Evolutionary conservation across 2,888 invertebrate genomes (phyloP).

Genomic region (Oconnorella tubifera): DNA sequence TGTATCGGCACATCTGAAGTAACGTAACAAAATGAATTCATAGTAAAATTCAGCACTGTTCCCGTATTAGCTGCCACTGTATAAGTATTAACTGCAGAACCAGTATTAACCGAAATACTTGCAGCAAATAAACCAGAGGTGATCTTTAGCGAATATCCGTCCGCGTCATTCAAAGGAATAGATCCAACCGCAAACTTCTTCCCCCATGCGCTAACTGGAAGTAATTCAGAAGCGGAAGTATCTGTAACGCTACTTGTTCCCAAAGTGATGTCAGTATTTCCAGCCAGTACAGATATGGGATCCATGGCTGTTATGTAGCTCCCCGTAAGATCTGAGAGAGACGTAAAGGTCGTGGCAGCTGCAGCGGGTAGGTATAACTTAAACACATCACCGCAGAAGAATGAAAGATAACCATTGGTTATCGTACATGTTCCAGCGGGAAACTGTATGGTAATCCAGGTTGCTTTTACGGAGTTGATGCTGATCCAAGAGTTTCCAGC

Average conservation of each 20-base stretch:
- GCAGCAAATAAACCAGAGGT: background rate
- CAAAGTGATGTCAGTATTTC: slow-evolving; percentile 12
- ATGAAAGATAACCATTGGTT: background rate
- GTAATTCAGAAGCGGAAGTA: slow-evolving; percentile 4
- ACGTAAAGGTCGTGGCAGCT: slow-evolving; percentile 2
- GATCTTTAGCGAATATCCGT: slow-evolving; percentile 17
- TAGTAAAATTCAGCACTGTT: no score
- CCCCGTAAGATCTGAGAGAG: slow-evolving; percentile 11
- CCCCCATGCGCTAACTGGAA: slow-evolving; percentile 18
- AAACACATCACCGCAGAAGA: slow-evolving; percentile 14
- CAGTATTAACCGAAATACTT: no score
- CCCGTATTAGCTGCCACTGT: no score
- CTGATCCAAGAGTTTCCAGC: slow-evolving; percentile 1
- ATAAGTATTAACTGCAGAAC: no score
- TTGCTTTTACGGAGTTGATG: background rate
- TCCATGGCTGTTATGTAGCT: slow-evolving; percentile 5
- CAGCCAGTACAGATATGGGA: slow-evolving; percentile 14
- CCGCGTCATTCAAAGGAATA: slow-evolving; percentile 6
- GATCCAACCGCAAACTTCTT: slow-evolving; percentile 11
- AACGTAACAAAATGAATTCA: no score
- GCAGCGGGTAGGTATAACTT: background rate
- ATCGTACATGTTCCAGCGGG: background rate
- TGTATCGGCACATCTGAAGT: no score
- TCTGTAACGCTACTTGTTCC: background rate
- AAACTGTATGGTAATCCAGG: background rate